phyloP scores from a whole-genome alignment of 2,888 invertebrate species.

The Gerosis bhagava region DNA sequence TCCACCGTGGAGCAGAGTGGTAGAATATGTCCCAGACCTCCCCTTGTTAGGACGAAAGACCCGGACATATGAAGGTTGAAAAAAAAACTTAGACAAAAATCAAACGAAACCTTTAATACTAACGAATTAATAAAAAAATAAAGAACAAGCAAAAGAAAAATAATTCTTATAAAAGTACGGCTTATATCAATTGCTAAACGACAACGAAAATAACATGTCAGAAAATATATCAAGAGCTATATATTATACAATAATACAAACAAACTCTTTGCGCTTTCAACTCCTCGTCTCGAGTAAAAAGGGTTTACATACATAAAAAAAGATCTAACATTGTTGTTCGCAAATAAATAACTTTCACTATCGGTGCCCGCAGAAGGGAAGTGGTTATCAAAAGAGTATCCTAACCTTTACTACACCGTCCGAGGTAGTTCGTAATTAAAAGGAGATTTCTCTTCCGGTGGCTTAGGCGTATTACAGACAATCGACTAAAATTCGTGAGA shows the following conservation, averaged over 20 bases:
- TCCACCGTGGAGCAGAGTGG: too few relatives aligned
- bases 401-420: conserved; percentile 11
- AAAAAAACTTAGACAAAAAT: too few relatives aligned
- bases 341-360: conserved; percentile 26
- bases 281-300: conserved; percentile 21
- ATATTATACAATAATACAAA: conserved; percentile 1
- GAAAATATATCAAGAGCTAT: conserved; percentile 10
- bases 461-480: conserved; percentile 15
- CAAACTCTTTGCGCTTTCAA: conserved; percentile 18
- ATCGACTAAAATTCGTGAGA: too few relatives aligned
- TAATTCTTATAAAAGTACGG: too few relatives aligned
- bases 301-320: conserved; percentile 21
- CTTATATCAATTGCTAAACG: too few relatives aligned
- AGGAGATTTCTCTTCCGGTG: conserved; percentile 28
- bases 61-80: too few relatives aligned
- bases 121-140: too few relatives aligned
- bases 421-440: conserved; percentile 31
- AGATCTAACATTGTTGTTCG: conserved; percentile 25
- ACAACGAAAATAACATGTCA: conserved; percentile 12
- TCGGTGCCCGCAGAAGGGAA: conserved; percentile 13
- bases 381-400: conserved; percentile 27
- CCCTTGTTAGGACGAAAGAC: too few relatives aligned
- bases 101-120: too few relatives aligned
- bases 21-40: too few relatives aligned
- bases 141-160: too few relatives aligned